A percentile compares a stretch with the other conserved stretches of the same genome.
Evolutionary conservation across 2,888 invertebrate species (phyloP).

Genomic region (Drosophila meridionalis): DNA sequence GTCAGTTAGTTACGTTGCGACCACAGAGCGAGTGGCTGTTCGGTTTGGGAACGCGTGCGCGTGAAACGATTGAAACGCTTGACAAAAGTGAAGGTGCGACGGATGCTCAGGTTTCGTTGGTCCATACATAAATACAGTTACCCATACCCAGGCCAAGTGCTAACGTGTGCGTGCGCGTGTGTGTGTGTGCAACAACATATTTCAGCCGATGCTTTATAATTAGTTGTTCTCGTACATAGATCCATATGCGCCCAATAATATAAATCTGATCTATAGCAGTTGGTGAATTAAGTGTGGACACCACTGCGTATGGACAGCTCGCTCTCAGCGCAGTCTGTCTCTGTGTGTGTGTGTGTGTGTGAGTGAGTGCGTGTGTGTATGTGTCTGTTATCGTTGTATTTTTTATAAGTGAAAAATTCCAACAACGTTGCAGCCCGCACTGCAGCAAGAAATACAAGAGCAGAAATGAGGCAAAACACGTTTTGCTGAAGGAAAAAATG

Average conservation of each 20-base stretch:
- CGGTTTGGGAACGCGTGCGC: constrained; percentile 44
- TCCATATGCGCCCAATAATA: constrained; percentile 6
- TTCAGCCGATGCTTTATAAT: constrained; percentile 17
- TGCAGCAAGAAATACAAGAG: constrained; percentile 61
- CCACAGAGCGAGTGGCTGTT: constrained; percentile 81
- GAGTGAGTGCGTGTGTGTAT: constrained; percentile 23
- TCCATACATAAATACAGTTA: constrained; percentile 40
- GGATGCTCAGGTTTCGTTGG: constrained; percentile 59
- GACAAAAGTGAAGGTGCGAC: constrained; percentile 75
- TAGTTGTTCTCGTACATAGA: constrained; percentile 10
- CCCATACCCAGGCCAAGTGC: constrained; percentile 31
- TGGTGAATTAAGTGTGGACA: constrained; percentile 38
- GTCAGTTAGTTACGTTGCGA: constrained; percentile 85
- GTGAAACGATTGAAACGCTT: constrained; percentile 49
- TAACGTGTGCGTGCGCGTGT: constrained; percentile 2
- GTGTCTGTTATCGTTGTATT: constrained; percentile 60
- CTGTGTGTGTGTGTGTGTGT: constrained; percentile 22
- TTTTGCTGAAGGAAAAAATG: constrained; percentile 72
- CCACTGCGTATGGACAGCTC: constrained; percentile 40
- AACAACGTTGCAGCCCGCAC: constrained; percentile 71
- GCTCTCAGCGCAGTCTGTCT: constrained; percentile 22
- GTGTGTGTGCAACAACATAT: constrained; percentile 29
- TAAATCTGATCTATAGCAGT: constrained; percentile 36
- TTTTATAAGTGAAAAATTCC: constrained; percentile 80
- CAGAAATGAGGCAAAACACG: constrained; percentile 78